Evolutionary conservation across 2,113 vertebrate species (phyloP).

Genomic region (Sporophila hypoxantha): DNA sequence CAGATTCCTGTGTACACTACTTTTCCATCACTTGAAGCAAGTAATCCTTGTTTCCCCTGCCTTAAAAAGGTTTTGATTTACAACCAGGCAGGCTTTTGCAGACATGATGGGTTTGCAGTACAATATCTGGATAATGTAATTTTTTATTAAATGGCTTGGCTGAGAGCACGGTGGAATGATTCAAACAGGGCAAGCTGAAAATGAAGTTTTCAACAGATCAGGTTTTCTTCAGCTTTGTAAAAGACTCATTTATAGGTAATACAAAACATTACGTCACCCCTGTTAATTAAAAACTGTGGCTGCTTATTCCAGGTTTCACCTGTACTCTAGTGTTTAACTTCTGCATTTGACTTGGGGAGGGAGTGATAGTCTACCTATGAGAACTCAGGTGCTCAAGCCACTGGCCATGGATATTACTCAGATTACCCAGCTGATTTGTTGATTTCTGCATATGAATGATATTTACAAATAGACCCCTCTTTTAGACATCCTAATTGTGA

Average conservation of each 20-base stretch:
- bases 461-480: background rate
- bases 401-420: background rate
- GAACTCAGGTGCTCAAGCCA: background rate
- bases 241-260: background rate
- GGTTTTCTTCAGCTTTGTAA: background rate
- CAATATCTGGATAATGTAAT: background rate
- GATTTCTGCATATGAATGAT: background rate
- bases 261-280: background rate
- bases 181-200: background rate
- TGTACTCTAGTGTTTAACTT: background rate
- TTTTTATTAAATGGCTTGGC: conserved; percentile 6
- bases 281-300: background rate
- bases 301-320: background rate
- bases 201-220: background rate
- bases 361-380: background rate
- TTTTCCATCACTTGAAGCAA: conserved; percentile 22
- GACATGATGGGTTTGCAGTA: background rate
- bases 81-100: background rate
- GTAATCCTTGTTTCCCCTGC: background rate
- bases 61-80: conserved; percentile 29
- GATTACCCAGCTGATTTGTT: background rate
- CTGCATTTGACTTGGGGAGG: background rate
- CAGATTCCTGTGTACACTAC: conserved; percentile 6
- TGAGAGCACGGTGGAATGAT: background rate
- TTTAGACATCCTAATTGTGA: background rate